Base-by-base conservation (phyloP, 2,113 vertebrate genomes). In the Corvus moneduloides region DNA sequence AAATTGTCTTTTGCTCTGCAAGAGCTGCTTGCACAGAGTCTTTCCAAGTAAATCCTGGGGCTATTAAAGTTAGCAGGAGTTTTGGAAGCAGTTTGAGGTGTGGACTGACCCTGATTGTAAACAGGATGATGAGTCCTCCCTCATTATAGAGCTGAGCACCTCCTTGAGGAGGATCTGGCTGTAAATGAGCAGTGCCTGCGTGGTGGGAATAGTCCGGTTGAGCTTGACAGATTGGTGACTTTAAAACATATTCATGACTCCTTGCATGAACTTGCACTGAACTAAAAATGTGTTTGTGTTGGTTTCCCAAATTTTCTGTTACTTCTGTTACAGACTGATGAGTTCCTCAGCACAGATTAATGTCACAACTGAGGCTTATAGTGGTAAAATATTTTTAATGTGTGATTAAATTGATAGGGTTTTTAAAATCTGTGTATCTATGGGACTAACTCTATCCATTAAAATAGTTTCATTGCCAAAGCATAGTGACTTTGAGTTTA, bases 101-200 rank as follows among this genome's bases (percentile, higher is more conserved):
- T 28, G 46, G 14, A 9, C 23, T 90, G 54, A 56, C 41, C 44
- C 67, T 32, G 79, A 8, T 0, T 27, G 49, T 37, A 12, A 41
- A 10, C 10, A 73, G 54, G n/a, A 6, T 0, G 0, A 35, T 41
- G 41, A 44, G 4, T 13, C 18, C 12, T 64, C 30, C 41, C 13
- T 71, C 9, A 1, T 89, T 28, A 6, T 0, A 6, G 67, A 56
- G 37, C 22, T 55, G 66, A 82, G 32, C n/a, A 46, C 11, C 19
- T n/a, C 15, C n/a, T 41, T 18, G 23, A 16, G 33, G 8, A 62
- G 61, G 49, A 7, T 33, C 3, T 16, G 24, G 13, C 46, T 84
- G 35, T 12, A 33, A 56, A 39, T 39, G 78, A 72, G 71, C 54
- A 30, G 67, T 13, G 39, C 41, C 58, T 88, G 54, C 22, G 1